phyloP scores from a whole-genome alignment of 2,888 invertebrate genomes.

The Drosophila borborema region DNA sequence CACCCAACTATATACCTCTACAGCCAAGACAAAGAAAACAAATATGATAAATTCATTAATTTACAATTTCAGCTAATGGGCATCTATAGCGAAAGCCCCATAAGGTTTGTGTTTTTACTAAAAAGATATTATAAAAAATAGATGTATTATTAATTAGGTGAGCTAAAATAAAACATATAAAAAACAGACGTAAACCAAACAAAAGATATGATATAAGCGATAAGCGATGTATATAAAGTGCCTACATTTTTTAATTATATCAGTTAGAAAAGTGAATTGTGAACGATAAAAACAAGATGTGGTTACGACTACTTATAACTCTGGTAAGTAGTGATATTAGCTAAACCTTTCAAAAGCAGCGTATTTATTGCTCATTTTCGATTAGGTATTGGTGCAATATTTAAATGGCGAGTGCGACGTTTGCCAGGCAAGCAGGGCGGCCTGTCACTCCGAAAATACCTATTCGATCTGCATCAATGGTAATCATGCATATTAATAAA shows the following conservation, averaged over 20 bases:
- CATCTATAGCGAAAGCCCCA: not conserved
- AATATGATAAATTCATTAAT: not conserved
- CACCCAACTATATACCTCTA: not conserved
- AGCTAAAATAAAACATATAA: not conserved
- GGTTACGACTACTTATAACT: conserved; percentile 33
- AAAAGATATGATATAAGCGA: conserved; percentile 30
- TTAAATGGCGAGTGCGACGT: conserved; percentile 51
- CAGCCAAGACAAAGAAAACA: not conserved
- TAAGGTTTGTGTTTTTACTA: not conserved
- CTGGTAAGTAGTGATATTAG: conserved; percentile 53
- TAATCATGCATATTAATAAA: conserved; percentile 2
- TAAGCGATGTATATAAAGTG: conserved; percentile 29
- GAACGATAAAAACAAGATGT: conserved; percentile 38
- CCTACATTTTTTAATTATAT: not conserved
- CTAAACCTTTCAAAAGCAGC: too few relatives aligned
- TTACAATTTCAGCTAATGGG: not conserved
- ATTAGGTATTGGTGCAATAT: conserved; percentile 44
- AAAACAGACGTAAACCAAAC: not conserved
- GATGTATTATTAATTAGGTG: not conserved
- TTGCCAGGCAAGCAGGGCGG: conserved; percentile 45
- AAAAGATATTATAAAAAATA: not conserved
- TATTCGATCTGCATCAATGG: conserved; percentile 58
- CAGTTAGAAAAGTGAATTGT: conserved; percentile 30
- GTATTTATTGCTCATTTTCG: not conserved
- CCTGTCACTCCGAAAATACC: conserved; percentile 56